These are phyloP conservation scores for Probaryconus sp. DNA, from an alignment of 1,140 invertebrate genomes.

Conservation along the genomic window DNA sequence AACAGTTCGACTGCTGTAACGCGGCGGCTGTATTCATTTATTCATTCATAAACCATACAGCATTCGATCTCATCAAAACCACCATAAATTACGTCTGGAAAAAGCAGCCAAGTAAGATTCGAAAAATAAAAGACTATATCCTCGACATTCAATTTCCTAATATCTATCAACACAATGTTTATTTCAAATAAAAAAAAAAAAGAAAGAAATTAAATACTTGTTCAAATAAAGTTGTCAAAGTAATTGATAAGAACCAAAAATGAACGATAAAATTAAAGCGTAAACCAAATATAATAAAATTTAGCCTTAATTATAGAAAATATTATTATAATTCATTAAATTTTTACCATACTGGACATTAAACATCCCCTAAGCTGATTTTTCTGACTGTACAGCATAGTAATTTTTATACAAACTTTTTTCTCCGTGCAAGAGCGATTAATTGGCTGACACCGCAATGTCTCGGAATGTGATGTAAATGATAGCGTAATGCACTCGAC, in stretches of 20 bases:
- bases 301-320: too few species aligned
- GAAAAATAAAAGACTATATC: conserved; percentile 7
- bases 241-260: conserved; percentile 35
- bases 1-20: conserved; percentile 33
- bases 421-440: too few species aligned
- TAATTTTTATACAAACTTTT: too few species aligned
- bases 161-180: too few species aligned
- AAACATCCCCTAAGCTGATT: too few species aligned
- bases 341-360: too few species aligned
- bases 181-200: conserved; percentile 10
- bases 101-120: neutral
- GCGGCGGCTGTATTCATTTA: too few species aligned
- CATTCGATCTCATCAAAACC: conserved; percentile 37
- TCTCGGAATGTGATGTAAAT: conserved; percentile 7
- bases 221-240: too few species aligned
- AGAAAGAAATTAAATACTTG: neutral
- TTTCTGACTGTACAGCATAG: too few species aligned
- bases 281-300: conserved; percentile 36
- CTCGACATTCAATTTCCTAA: too few species aligned
- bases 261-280: conserved; percentile 41
- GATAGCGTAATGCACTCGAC: conserved; percentile 40
- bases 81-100: conserved; percentile 31
- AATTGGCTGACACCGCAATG: too few species aligned
- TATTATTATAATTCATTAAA: too few species aligned
- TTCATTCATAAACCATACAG: conserved; percentile 30